Conservation (phyloP, 2,797 vertebrate genomes). For the Vireo griseus region DNA sequence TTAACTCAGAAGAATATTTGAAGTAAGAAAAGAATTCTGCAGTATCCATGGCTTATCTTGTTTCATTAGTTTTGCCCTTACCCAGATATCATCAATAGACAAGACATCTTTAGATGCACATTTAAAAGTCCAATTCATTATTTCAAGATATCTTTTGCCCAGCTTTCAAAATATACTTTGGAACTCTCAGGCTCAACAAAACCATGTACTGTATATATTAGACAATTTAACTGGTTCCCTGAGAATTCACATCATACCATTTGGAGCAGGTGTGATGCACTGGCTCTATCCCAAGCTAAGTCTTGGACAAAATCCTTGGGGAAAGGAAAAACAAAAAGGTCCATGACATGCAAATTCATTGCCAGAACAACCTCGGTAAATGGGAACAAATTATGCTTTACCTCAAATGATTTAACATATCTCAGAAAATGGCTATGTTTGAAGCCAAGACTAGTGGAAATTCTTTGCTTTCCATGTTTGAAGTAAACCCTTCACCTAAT, state of each 20-base stretch:
- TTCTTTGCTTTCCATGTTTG: not conserved
- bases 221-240: not conserved
- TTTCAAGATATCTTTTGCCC: not conserved
- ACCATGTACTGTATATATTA: accelerated
- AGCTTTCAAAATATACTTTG: not conserved
- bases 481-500: not conserved
- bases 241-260: not conserved
- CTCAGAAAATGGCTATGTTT: not conserved
- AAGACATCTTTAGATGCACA: not conserved
- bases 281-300: not conserved
- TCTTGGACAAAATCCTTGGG: not conserved
- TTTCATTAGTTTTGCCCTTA: not conserved
- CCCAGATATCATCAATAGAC: not conserved
- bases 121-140: not conserved
- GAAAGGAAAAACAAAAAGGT: not conserved
- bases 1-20: not conserved
- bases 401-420: not conserved
- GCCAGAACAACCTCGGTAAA: not conserved
- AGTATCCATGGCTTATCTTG: not conserved
- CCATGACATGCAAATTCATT: not conserved
- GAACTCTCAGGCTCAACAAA: not conserved
- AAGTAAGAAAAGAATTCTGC: not conserved
- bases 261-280: not conserved
- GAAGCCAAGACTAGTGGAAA: not conserved
- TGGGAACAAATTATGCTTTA: not conserved